phyloP scores from a whole-genome alignment of 2,888 invertebrate genomes.

The Ormyrus pomaceus region DNA sequence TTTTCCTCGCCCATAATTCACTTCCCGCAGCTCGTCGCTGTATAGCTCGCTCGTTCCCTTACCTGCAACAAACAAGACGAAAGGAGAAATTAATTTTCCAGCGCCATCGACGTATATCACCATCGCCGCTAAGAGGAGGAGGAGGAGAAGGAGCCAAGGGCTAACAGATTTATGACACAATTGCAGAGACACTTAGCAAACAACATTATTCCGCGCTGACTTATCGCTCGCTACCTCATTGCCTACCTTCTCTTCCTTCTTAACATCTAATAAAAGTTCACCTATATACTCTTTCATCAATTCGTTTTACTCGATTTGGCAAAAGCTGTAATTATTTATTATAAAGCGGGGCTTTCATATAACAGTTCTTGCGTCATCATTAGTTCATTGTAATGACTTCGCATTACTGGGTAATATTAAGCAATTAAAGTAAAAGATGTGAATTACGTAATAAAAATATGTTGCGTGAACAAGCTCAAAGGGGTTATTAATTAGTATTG shows the following conservation, averaged over 20 bases:
- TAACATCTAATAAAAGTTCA: too few species aligned
- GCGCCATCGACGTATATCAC: constrained; percentile 58
- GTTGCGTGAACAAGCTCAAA: too few species aligned
- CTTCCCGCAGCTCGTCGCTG: constrained; percentile 59
- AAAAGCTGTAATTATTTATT: too few species aligned
- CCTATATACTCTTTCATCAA: too few species aligned
- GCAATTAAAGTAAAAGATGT: constrained; percentile 6
- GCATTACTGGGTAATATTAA: background rate
- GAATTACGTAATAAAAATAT: too few species aligned
- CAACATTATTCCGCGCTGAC: constrained; percentile 46
- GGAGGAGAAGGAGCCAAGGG: background rate
- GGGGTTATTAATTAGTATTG: constrained; percentile 10
- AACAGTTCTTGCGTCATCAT: too few species aligned
- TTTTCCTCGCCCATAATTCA: constrained; percentile 61
- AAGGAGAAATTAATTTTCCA: constrained; percentile 58
- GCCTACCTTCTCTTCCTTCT: background rate
- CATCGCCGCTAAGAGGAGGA: background rate
- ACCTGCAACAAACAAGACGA: constrained; percentile 64
- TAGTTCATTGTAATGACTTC: constrained; percentile 2
- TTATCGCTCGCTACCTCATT: constrained; percentile 37
- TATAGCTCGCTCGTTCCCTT: constrained; percentile 60
- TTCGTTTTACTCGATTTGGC: too few species aligned
- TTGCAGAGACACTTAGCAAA: constrained; percentile 43
- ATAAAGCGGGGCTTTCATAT: too few species aligned
- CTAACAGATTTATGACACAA: constrained; percentile 41